These are phyloP conservation scores for Scaptomyza pallida DNA, from an alignment of 1,140 invertebrate genomes.

Conservation along the genomic window DNA sequence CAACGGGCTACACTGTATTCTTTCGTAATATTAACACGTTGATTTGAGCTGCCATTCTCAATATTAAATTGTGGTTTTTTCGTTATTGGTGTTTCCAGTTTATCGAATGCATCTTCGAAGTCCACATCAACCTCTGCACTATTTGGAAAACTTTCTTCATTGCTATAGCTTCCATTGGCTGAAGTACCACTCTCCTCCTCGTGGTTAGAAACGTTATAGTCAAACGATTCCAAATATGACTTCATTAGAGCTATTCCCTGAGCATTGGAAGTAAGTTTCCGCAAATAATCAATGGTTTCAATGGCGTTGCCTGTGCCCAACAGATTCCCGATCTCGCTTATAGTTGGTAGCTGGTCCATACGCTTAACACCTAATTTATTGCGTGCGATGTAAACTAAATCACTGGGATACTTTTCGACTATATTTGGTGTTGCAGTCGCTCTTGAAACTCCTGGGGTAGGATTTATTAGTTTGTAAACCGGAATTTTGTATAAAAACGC, in stretches of 20 bases:
- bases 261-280: slow-evolving; percentile 55
- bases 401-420: slow-evolving; percentile 60
- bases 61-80: background rate
- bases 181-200: slow-evolving; percentile 6
- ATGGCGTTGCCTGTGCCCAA: slow-evolving; percentile 63
- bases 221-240: slow-evolving; percentile 63
- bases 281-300: slow-evolving; percentile 73
- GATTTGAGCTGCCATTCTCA: slow-evolving; percentile 25
- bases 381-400: slow-evolving; percentile 66
- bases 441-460: background rate
- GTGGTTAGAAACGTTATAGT: slow-evolving; percentile 55
- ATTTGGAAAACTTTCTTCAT: slow-evolving; percentile 48
- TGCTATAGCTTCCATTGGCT: background rate
- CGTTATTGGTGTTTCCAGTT: slow-evolving; percentile 14
- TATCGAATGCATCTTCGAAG: slow-evolving; percentile 31
- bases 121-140: slow-evolving; percentile 41
- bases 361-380: slow-evolving; percentile 65
- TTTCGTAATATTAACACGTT: slow-evolving; percentile 52
- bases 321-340: slow-evolving; percentile 64
- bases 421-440: slow-evolving; percentile 23
- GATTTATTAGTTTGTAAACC: slow-evolving; percentile 60
- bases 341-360: slow-evolving; percentile 58
- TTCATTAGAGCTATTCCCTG: slow-evolving; percentile 70
- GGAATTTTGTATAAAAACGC: slow-evolving; percentile 67
- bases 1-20: slow-evolving; percentile 47